Conservation (phyloP, 1,140 invertebrate species). For the Heliconius hermathena region DNA sequence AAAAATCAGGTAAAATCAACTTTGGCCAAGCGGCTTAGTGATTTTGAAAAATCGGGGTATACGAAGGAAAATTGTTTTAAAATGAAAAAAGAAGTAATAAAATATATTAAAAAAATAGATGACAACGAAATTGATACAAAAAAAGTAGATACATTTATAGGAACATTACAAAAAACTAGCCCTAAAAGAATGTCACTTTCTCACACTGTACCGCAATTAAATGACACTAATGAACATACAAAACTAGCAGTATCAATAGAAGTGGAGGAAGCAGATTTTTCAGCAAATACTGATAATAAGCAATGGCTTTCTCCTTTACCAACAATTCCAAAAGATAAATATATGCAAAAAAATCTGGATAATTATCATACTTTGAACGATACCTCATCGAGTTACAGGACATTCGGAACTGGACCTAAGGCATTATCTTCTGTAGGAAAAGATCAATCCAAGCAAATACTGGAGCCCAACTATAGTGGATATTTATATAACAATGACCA, state of each 20-base stretch:
- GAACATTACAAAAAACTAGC: conserved; percentile 36
- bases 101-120: conserved; percentile 43
- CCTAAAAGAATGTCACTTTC: conserved; percentile 8
- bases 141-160: conserved; percentile 43
- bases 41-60: conserved; percentile 46
- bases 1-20: conserved; percentile 43
- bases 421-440: background rate
- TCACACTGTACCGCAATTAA: background rate
- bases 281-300: conserved; percentile 10
- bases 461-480: background rate
- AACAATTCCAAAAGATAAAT: conserved; percentile 5
- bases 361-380: background rate
- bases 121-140: conserved; percentile 32
- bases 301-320: conserved; percentile 32
- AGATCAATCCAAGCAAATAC: background rate
- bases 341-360: background rate
- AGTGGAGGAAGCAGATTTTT: background rate
- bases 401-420: background rate
- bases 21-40: conserved; percentile 46
- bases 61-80: conserved; percentile 38
- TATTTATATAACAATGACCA: background rate
- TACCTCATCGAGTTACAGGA: background rate
- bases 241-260: background rate
- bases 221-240: background rate
- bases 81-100: conserved; percentile 51